Percentiles rank a stretch among this genome's conserved stretches.
phyloP scores from a whole-genome alignment of 2,797 vertebrate genomes.

The Betta splendens region DNA sequence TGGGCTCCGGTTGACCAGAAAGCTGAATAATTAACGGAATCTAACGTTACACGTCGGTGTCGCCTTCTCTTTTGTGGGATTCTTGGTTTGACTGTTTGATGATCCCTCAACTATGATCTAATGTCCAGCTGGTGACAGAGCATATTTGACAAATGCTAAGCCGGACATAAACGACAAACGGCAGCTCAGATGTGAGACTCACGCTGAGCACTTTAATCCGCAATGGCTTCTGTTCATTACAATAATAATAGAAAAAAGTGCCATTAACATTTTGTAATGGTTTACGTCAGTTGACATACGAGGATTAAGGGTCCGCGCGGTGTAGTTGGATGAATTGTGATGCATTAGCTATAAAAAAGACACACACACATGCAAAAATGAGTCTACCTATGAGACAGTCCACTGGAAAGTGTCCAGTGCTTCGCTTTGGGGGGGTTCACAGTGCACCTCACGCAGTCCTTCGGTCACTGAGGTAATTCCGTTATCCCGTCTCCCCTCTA shows the following conservation, averaged over 20 bases:
- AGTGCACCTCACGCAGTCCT: constrained; percentile 49
- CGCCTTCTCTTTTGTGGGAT: constrained; percentile 31
- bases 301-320: constrained; percentile 43
- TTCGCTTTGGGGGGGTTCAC: constrained; percentile 15
- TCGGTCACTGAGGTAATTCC: constrained; percentile 68
- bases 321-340: constrained; percentile 22
- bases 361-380: constrained; percentile 59
- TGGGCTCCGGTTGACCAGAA: constrained; percentile 30
- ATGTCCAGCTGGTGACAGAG: constrained; percentile 35
- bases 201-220: constrained; percentile 29
- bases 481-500: constrained; percentile 54
- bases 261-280: constrained; percentile 2
- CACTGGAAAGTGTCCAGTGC: constrained; percentile 43
- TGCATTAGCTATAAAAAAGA: constrained; percentile 33
- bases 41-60: constrained; percentile 58
- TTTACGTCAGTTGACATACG: constrained; percentile 13
- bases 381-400: constrained; percentile 66
- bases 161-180: constrained; percentile 7
- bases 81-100: constrained; percentile 16
- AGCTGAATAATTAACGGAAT: constrained; percentile 60
- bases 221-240: constrained; percentile 17
- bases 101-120: constrained; percentile 11
- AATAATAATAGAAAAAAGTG: constrained; percentile 22
- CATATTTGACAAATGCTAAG: constrained; percentile 22
- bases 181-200: constrained; percentile 15